Conservation (phyloP, 2,797 vertebrate species). For the Sciurus vulgaris region DNA sequence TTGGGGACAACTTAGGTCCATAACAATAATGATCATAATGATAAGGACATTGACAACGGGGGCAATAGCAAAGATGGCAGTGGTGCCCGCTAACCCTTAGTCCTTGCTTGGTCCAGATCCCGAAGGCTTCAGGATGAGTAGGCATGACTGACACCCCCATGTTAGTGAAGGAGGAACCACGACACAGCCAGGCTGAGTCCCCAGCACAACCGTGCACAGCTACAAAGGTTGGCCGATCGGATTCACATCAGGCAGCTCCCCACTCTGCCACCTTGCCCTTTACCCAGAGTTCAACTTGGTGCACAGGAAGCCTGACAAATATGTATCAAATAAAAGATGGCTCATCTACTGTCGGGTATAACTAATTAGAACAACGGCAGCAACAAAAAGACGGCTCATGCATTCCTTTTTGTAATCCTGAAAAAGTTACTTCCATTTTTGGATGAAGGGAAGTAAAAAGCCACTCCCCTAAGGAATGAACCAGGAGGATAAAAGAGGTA, state of each 20-base stretch:
- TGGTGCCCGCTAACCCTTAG: fast-evolving
- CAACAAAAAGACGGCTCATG: background rate
- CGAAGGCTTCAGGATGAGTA: background rate
- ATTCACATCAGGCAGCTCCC: fast-evolving
- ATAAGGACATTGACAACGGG: background rate
- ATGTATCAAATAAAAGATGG: background rate
- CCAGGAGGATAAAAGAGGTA: background rate
- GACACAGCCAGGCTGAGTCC: background rate
- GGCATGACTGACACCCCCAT: fast-evolving
- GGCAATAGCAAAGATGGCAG: background rate
- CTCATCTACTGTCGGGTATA: too few relatives aligned
- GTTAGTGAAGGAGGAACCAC: background rate
- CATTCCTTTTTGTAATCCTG: background rate
- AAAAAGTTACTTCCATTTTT: constrained; percentile 13
- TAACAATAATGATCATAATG: background rate
- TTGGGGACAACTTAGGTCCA: background rate
- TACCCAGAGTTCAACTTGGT: background rate
- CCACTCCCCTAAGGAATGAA: constrained; percentile 5
- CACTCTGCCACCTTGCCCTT: background rate
- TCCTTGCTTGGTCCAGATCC: background rate
- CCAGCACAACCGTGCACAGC: background rate
- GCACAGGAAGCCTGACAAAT: background rate
- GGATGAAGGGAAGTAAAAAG: background rate
- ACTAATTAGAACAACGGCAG: too few relatives aligned
- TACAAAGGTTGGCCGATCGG: background rate